Evolutionary conservation across 2,113 vertebrate species (phyloP), one percentile per base, ranked within the genome.

Genomic region (Pseudorhombus dupliciocellatus): DNA sequence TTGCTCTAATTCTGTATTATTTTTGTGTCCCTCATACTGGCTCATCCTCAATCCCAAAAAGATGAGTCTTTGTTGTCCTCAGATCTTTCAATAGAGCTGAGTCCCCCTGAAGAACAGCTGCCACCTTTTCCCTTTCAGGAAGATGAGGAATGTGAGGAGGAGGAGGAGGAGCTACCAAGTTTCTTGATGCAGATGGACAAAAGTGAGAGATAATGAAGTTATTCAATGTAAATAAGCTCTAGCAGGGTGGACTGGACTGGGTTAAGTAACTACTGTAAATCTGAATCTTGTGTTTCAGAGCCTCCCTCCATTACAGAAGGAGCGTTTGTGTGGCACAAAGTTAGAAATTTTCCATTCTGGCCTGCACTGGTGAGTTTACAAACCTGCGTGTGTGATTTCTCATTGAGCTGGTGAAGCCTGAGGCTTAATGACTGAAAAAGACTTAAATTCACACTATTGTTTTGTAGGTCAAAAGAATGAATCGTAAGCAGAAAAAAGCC

Each of bases 401-500:
- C n/a, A 55, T 21, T 26, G 16, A 64, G n/a, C 14, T 25, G 3
- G 2, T 30, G 18, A n/a, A 15, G 37, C 21, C 21, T 31, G 37
- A 46, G 16, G 1, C 5, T 24, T 21, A n/a, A 14, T 34, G 3
- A 2, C 53, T 65, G 40, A 42, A 18, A 24, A 48, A 53, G 28
- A 7, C 46, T 48, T n/a, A 7, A 28, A 66, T 30, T 4, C 20
- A 0, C 34, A 0, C 26, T n/a, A 0, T 54, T 58, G 70, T 71
- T 62, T 7, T 40, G 51, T 89, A 99, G 94, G 94, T 99, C 0
- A 98, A 96, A 85, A 91, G 82, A 2, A 92, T 99, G 65, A 93
- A 93, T 63, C 79, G 59, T 64, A 98, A 95, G 66, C 84, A 79
- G 1, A 93, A 69, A 52, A 98, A 93, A 79, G 97, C 96, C 4